Base-by-base conservation (phyloP, 2,113 vertebrate genomes). In the Oryctolagus cuniculus region DNA sequence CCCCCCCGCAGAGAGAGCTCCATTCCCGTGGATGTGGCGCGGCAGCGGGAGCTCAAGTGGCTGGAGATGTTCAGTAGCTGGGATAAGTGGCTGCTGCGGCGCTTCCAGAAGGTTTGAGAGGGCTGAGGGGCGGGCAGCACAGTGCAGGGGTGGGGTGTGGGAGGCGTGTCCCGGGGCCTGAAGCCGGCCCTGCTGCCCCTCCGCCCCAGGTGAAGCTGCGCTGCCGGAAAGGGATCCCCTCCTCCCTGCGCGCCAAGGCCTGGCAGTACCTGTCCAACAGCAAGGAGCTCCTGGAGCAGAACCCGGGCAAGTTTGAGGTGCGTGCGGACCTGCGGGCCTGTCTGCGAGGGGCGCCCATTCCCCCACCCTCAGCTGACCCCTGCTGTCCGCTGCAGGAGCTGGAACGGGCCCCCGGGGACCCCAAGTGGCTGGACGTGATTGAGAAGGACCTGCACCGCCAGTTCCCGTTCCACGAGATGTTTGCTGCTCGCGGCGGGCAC, bases 401-500 rank as follows among this genome's bases (percentile, higher is more conserved):
- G 97, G 99, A 99, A 96, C 98, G 99, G 86, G 98, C 99, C 74
- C 97, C 95, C 27, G 99, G 99, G 67, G 99, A 99, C 91, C 98
- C 99, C 10, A 99, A 99, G 96, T 99, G 99, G 99, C 87, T 99
- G 96, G 99, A 99, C 96, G 99, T 99, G 95, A 99, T 99, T 78
- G 99, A 99, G 97, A 99, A 99, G 94, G 99, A 99, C 93, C 98
- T 99, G 16, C 99, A 99, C 95, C 97, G 99, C 75, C 99, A 99
- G 97, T 99, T 99, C 85, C 99, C 99, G 67, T 99, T 99, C 97
- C 99, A 99, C 13, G 99, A 99, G 98, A 99, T 99, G 99, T 99
- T 99, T 97, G 99, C 99, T 75, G 99, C 99, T 70, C 98, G 99
- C 34, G 99, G 99, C 11, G 99, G 99, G 53, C 99, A 99, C 7